These are phyloP conservation scores for Trilocha varians DNA, from an alignment of 2,888 invertebrate genomes.

Conservation along the genomic window DNA sequence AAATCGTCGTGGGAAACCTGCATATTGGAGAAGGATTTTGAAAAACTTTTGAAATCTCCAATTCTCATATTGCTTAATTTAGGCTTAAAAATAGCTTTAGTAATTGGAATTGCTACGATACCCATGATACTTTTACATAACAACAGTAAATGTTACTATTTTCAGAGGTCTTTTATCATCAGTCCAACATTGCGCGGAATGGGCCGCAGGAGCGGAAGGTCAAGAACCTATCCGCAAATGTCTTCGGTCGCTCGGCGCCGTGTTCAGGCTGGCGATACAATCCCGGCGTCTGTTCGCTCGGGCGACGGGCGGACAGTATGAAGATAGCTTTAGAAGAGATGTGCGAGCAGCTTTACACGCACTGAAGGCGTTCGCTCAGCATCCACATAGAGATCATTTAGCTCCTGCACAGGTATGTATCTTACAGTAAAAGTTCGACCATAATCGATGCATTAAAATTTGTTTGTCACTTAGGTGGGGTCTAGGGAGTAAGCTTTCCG, in stretches of 20 bases:
- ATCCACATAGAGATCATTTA: slow-evolving; percentile 81
- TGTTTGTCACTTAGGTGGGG: too few relatives aligned
- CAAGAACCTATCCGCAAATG: slow-evolving; percentile 93
- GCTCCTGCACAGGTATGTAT: slow-evolving; percentile 79
- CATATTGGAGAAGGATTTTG: too few relatives aligned
- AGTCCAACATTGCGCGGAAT: slow-evolving; percentile 91
- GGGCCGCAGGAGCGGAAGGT: slow-evolving; percentile 87
- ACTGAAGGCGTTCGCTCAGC: slow-evolving; percentile 79
- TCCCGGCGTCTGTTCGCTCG: slow-evolving; percentile 87
- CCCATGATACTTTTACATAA: too few relatives aligned
- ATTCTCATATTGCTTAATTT: too few relatives aligned
- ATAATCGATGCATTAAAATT: too few relatives aligned
- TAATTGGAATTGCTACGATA: too few relatives aligned
- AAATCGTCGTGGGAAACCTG: too few relatives aligned
- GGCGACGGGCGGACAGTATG: slow-evolving; percentile 90
- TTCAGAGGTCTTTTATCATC: slow-evolving; percentile 87
- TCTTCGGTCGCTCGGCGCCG: slow-evolving; percentile 91
- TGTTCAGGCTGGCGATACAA: slow-evolving; percentile 93
- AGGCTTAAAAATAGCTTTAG: too few relatives aligned
- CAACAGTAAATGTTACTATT: too few relatives aligned
- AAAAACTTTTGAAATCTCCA: too few relatives aligned
- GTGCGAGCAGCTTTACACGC: slow-evolving; percentile 86
- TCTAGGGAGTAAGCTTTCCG: too few relatives aligned
- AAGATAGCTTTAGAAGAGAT: slow-evolving; percentile 88
- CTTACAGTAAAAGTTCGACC: neutral